Percentiles rank a stretch among this genome's conserved stretches.
Evolutionary conservation across 2,113 vertebrate species (phyloP).

Genomic region (Ivindomyrus marchei): DNA sequence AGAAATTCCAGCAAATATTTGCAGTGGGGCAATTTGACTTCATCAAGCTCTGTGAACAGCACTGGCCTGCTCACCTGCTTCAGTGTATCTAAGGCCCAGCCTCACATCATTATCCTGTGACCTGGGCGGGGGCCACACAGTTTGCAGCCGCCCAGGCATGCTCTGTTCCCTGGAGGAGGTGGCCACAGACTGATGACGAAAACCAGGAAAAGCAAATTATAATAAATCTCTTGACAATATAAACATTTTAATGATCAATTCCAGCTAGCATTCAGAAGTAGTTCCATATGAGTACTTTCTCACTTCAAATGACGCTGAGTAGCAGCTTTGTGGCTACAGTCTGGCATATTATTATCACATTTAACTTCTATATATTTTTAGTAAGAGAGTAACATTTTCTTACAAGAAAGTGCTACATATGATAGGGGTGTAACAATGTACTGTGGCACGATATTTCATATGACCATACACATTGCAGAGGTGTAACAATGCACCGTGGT

Average conservation of each 20-base stretch:
- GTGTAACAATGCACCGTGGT: not conserved
- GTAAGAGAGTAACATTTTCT: not conserved
- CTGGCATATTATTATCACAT: not conserved
- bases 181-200: not conserved
- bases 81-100: conserved; percentile 92
- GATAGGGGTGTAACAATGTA: not conserved
- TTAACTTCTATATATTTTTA: not conserved
- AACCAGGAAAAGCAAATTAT: not conserved
- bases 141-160: conserved; percentile 84
- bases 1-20: conserved; percentile 24
- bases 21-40: conserved; percentile 11
- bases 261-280: not conserved
- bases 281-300: not conserved
- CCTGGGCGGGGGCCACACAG: conserved; percentile 88
- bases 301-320: not conserved
- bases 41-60: not conserved
- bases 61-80: conserved; percentile 74
- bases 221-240: not conserved
- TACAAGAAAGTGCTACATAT: not conserved
- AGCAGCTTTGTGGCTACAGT: not conserved
- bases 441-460: not conserved
- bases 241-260: not conserved
- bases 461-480: not conserved
- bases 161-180: conserved; percentile 61
- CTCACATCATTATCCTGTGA: conserved; percentile 76